These are phyloP conservation scores for Sylvilagus bachmani DNA, from an alignment of 2,113 vertebrate species.

Conservation along the genomic window DNA sequence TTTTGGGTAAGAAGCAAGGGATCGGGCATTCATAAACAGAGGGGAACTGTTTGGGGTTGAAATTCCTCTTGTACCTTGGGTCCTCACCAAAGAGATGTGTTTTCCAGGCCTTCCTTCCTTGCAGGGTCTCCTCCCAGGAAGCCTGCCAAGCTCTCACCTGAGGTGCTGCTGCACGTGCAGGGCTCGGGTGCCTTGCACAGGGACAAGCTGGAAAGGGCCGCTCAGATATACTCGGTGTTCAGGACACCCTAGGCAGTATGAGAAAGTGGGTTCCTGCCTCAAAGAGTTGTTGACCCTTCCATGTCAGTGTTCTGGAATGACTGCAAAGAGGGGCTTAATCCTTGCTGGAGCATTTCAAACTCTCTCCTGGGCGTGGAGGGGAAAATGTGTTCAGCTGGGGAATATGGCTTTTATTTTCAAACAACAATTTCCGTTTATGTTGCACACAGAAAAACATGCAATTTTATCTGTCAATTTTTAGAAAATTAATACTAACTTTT, in stretches of 20 bases:
- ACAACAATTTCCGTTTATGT: neutral
- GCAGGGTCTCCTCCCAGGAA: neutral
- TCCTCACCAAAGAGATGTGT: neutral
- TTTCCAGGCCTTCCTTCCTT: neutral
- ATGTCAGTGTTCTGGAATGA: neutral
- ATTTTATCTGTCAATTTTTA: neutral
- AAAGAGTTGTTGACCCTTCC: neutral
- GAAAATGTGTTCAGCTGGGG: neutral
- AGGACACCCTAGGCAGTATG: neutral
- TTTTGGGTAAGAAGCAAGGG: conserved; percentile 29
- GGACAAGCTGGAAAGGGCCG: neutral
- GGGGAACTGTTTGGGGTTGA: neutral
- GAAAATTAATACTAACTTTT: neutral
- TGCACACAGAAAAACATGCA: neutral
- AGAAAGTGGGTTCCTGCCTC: neutral
- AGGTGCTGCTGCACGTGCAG: neutral
- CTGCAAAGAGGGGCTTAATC: neutral
- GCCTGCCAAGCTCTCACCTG: neutral
- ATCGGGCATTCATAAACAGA: neutral
- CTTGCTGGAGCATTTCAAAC: neutral
- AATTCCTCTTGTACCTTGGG: neutral
- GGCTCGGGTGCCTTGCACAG: neutral
- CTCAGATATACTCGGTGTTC: neutral
- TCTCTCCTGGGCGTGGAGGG: neutral
- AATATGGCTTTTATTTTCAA: conserved; percentile 38